Conservation (phyloP, 2,797 vertebrate genomes). For the Hydrophis major region DNA sequence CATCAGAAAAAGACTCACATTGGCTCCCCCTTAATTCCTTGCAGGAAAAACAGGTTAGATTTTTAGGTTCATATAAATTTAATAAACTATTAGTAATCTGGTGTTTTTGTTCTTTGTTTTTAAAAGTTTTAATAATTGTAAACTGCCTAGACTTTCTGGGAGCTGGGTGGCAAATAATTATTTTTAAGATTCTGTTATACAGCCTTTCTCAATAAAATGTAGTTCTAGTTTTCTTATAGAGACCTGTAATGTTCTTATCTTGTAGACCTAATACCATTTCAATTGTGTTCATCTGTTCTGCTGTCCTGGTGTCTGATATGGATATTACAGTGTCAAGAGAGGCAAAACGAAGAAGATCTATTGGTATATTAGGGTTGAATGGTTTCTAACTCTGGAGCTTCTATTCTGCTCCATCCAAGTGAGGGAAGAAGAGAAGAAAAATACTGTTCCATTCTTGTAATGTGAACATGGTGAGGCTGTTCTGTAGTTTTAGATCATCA, state of each 20-base stretch:
- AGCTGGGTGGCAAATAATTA: neutral
- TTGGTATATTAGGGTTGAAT: neutral
- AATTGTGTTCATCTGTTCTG: too few relatives aligned
- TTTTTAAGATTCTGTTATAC: neutral
- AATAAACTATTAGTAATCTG: neutral
- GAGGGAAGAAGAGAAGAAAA: neutral
- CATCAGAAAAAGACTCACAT: neutral
- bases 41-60: neutral
- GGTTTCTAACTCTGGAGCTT: neutral
- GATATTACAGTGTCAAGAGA: neutral
- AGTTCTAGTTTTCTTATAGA: neutral
- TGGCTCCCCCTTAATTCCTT: neutral
- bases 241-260: neutral
- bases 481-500: neutral
- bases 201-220: neutral
- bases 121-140: neutral
- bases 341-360: neutral
- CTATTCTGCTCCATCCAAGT: neutral
- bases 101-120: neutral
- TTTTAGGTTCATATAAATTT: neutral
- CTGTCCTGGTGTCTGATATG: neutral
- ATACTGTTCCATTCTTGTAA: neutral
- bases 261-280: neutral
- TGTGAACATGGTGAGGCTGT: neutral
- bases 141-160: neutral